A percentile compares a stretch with the other conserved stretches of the same genome.
These are phyloP conservation scores for Ciconia stormi DNA, from an alignment of 2,113 vertebrate genomes.

Conservation along the genomic window DNA sequence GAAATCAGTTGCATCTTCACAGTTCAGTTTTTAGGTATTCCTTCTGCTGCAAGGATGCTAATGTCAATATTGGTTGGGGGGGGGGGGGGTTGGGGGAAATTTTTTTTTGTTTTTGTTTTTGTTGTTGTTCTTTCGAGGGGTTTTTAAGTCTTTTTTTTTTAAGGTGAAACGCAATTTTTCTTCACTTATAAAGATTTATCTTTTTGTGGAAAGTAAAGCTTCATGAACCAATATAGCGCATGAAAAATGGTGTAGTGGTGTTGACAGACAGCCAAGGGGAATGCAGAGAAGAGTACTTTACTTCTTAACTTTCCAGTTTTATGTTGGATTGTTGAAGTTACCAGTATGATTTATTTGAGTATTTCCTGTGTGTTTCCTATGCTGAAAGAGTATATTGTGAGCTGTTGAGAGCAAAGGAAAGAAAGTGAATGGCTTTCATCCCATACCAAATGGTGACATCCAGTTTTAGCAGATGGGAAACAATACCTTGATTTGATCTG, in stretches of 20 bases:
- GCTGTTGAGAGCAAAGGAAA: background rate
- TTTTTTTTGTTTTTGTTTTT: background rate
- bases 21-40: background rate
- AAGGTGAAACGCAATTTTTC: background rate
- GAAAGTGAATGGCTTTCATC: background rate
- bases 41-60: background rate
- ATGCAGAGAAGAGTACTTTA: background rate
- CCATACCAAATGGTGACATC: background rate
- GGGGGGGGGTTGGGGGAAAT: fast-evolving
- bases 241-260: background rate
- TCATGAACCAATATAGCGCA: background rate
- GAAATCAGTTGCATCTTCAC: background rate
- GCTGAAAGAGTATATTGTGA: background rate
- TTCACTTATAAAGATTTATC: background rate
- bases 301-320: background rate
- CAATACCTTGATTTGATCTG: background rate
- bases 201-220: background rate
- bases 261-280: background rate
- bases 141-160: background rate
- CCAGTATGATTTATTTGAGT: background rate
- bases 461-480: background rate
- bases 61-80: background rate
- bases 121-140: no score
- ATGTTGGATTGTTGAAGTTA: background rate
- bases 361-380: background rate